phyloP scores from a whole-genome alignment of 2,888 invertebrate species.

The Saturnia pavonia region DNA sequence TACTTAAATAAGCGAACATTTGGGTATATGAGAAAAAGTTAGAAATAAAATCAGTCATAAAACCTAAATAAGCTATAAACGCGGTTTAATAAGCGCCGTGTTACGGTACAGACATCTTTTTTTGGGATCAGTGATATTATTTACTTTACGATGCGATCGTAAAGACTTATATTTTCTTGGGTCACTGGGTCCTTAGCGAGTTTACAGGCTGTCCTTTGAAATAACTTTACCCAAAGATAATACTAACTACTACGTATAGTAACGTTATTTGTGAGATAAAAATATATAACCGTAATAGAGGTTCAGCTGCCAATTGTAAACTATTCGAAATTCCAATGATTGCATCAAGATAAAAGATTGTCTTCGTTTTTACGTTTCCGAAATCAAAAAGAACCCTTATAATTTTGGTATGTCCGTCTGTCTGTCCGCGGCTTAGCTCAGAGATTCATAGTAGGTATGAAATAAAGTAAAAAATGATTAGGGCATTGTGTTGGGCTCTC shows the following conservation, averaged over 20 bases:
- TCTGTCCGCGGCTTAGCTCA: no score
- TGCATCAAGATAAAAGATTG: no score
- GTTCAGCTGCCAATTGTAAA: no score
- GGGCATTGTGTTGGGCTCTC: no score
- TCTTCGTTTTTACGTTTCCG: no score
- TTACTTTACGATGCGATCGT: slow-evolving; percentile 62
- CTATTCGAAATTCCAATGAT: no score
- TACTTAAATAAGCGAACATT: not conserved
- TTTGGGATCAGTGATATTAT: slow-evolving; percentile 54
- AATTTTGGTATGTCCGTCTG: no score
- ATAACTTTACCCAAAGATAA: slow-evolving; percentile 12
- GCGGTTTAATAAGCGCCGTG: slow-evolving; percentile 60
- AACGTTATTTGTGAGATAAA: not conserved
- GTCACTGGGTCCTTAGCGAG: slow-evolving; percentile 18
- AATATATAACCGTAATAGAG: not conserved
- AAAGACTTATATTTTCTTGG: slow-evolving; percentile 41
- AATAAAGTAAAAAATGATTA: no score
- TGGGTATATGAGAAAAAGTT: slow-evolving; percentile 31
- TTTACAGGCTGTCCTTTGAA: slow-evolving; percentile 17
- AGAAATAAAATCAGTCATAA: slow-evolving; percentile 49
- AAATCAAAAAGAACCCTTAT: no score
- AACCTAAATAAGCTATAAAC: slow-evolving; percentile 60
- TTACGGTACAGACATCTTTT: slow-evolving; percentile 54
- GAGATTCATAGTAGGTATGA: no score
- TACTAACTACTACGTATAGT: not conserved